These are phyloP conservation scores for Chloroceryle amazona DNA, from an alignment of 2,797 vertebrate species.

Conservation along the genomic window DNA sequence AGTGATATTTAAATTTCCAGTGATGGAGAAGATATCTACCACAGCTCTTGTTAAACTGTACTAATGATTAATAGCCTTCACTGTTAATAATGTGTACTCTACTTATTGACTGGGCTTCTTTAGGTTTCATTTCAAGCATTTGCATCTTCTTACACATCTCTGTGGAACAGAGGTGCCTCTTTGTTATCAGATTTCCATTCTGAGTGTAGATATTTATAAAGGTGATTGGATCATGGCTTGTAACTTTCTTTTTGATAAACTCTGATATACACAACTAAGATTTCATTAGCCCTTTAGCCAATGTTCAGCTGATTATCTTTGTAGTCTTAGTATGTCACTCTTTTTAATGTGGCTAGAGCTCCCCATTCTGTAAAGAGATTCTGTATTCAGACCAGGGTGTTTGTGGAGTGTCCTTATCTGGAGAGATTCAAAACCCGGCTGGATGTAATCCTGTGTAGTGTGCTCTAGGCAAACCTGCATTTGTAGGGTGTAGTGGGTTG, in stretches of 20 bases:
- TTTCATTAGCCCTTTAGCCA: background rate
- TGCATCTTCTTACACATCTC: background rate
- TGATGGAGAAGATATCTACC: background rate
- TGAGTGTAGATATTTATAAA: background rate
- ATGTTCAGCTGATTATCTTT: background rate
- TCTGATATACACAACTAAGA: background rate
- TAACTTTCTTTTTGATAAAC: constrained; percentile 7
- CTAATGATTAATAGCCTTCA: background rate
- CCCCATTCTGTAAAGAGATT: background rate
- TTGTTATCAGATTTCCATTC: constrained; percentile 1
- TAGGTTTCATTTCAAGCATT: background rate
- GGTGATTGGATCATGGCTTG: background rate
- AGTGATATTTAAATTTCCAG: background rate
- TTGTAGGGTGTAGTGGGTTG: too few species aligned
- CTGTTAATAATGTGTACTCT: background rate
- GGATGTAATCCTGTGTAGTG: too few species aligned
- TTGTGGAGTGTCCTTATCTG: too few species aligned
- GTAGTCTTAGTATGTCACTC: background rate
- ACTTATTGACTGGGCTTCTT: background rate
- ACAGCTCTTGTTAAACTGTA: background rate
- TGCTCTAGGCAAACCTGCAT: too few species aligned
- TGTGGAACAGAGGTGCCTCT: background rate
- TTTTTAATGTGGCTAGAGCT: background rate
- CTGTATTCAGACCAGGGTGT: background rate
- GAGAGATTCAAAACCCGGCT: too few species aligned